Conservation (phyloP, 2,888 invertebrate genomes). For the Pristionchus mayeri region DNA sequence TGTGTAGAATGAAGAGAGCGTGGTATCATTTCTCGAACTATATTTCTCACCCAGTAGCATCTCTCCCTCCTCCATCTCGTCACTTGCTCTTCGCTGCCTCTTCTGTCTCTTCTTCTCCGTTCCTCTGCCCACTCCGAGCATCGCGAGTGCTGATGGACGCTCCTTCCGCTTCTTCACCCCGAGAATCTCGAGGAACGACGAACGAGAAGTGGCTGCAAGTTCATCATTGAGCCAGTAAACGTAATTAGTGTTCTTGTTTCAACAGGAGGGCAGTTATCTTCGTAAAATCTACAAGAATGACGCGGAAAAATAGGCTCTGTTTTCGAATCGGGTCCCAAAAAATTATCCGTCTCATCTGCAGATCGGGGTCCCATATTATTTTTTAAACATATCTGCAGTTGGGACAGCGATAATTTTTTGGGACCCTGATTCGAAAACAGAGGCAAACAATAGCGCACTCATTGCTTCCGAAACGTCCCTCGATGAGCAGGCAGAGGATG, state of each 20-base stretch:
- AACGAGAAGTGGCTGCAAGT: constrained; percentile 69
- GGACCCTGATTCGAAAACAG: no score
- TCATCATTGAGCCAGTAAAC: no score
- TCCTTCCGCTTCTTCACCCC: constrained; percentile 52
- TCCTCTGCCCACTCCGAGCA: constrained; percentile 50
- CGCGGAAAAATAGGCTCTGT: no score
- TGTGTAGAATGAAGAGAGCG: no score
- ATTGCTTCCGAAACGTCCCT: constrained; percentile 70
- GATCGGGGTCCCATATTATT: no score
- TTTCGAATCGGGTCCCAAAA: no score
- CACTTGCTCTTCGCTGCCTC: background rate
- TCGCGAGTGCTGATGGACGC: background rate
- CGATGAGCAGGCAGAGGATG: constrained; percentile 72
- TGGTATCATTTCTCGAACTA: background rate
- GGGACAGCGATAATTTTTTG: no score
- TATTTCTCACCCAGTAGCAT: background rate
- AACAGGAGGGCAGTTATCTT: no score
- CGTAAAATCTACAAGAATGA: no score
- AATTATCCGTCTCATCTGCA: no score
- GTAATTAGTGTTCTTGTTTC: no score
- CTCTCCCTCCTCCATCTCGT: constrained; percentile 29
- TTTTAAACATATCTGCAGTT: no score
- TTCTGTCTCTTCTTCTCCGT: constrained; percentile 8
- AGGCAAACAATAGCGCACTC: constrained; percentile 67
- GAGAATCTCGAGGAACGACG: constrained; percentile 72